Conservation (phyloP, 2,797 vertebrate species). For the Poliocrania exsul region DNA sequence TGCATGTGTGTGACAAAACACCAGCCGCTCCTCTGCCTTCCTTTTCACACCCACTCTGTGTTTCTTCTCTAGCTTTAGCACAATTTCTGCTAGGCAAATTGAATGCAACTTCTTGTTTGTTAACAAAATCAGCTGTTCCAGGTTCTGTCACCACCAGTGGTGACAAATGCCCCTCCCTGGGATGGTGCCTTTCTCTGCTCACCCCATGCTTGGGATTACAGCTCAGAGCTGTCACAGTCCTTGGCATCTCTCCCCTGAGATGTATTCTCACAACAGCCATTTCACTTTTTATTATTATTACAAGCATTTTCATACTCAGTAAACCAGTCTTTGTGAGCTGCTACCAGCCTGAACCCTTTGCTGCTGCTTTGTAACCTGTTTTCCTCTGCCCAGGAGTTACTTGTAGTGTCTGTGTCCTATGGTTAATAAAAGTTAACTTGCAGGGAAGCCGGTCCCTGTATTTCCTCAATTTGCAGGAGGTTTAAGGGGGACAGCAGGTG, state of each 20-base stretch:
- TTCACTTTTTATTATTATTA: background rate
- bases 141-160: background rate
- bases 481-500: background rate
- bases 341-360: background rate
- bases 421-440: background rate
- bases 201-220: background rate
- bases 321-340: background rate
- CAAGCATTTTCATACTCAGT: background rate
- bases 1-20: background rate
- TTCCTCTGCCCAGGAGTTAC: background rate
- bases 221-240: background rate
- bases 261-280: background rate
- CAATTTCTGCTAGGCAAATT: slow-evolving; percentile 18
- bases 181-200: background rate
- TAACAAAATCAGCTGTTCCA: slow-evolving; percentile 12
- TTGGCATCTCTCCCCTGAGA: background rate
- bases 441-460: background rate
- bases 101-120: slow-evolving; percentile 1
- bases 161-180: background rate
- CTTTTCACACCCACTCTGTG: slow-evolving; percentile 19
- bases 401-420: background rate
- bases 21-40: background rate
- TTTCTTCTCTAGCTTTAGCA: slow-evolving; percentile 26
- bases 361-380: background rate
- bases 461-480: background rate